Evolutionary conservation across 2,888 invertebrate genomes (phyloP), one percentile per base, ranked within the genome.

Genomic region (Salpingus planirostris): DNA sequence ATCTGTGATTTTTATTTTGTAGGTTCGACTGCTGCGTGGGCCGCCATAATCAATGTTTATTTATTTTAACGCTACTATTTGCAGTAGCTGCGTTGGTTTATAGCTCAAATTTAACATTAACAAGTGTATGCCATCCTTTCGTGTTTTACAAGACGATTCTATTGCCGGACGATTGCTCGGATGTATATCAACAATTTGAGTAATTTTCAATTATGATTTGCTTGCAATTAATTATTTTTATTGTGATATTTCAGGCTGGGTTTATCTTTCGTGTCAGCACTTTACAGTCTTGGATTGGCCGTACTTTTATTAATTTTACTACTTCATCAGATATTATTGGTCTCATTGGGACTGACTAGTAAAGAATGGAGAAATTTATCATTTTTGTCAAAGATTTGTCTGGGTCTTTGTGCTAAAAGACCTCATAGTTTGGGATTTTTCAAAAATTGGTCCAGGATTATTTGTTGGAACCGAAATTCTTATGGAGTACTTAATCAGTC

Each of bases 21-120:
- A 83, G 83, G 82, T 71, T 88, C 64, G 80, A 86, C 53, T 87
- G 85, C 55, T 92, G 92, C 62, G 75, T 92, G 41, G 82, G 89
- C 7, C 73, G 76, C 44, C 76, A 75, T 36, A 92, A 92, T 60
- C 79, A 85, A 46, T 69, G 73, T 29, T 80, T 79, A 62, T 92
- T 85, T 57, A 55, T 89, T 27, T 60, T 71, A 29, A 78, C 83
- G 11, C 68, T 86, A 36, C 50, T 77, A 27, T 74, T 77, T 49
- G 78, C 79, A 3, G 67, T 81, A 31, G 66, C 70, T 10, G 76
- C 83, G 13, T 65, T 88, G 30, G 50, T 80, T 23, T 78, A 84
- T 59, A 86, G 86, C 24, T 76, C 82, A 3, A 84, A 89, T 63
- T 67, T 92, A 29, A 82, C 86, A 2, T 65, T 91, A 45, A 90